Base-by-base conservation (phyloP, 2,888 invertebrate genomes). In the Spodoptera picta region DNA sequence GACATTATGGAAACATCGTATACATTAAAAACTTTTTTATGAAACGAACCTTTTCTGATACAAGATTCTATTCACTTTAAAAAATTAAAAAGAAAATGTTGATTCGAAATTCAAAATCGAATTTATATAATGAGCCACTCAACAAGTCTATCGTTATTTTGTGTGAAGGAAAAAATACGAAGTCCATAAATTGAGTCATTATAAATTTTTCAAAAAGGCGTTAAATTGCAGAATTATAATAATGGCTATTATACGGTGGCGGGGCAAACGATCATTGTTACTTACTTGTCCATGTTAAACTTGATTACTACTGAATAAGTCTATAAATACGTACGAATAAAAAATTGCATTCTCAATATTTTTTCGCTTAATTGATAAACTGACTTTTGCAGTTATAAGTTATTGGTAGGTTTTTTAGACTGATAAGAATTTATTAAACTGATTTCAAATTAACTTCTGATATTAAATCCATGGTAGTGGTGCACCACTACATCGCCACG, bases 141-240 rank as follows among this genome's bases (percentile, higher is more conserved):
- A 84, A 83, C 83, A 75, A 77, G 81, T 82, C 75, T 78, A 79
- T 81, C 77, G 81, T 75, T 82, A 82, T 84, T 87, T 86, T 77
- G 67, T 56, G 68, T 71, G 80, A 58, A 77, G 70, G 75, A 87
- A 87, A 87, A 82, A 76, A 80, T 73, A 67, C 71, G 65, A 61
- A 77, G 77, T 79, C 79, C 83, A 85, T 86, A 87, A 90, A 92
- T 92, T 91, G 88, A 92, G 92, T 91, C 85, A 92, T 92, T 92
- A 92, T 86, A 50, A 83, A 88, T 88, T 90, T 88, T 75, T 83
- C 83, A 83, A 88, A 91, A 88, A 91, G 88, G 92, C 91, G 91
- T 90, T 84, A 91, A 90, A 92, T 89, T 90, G 85, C 86, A 77
- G 77, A 80, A 85, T 85, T 81, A 85, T 91, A 91, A 92, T 91